phyloP scores from a whole-genome alignment of 2,797 vertebrate genomes.

The Betta splendens region DNA sequence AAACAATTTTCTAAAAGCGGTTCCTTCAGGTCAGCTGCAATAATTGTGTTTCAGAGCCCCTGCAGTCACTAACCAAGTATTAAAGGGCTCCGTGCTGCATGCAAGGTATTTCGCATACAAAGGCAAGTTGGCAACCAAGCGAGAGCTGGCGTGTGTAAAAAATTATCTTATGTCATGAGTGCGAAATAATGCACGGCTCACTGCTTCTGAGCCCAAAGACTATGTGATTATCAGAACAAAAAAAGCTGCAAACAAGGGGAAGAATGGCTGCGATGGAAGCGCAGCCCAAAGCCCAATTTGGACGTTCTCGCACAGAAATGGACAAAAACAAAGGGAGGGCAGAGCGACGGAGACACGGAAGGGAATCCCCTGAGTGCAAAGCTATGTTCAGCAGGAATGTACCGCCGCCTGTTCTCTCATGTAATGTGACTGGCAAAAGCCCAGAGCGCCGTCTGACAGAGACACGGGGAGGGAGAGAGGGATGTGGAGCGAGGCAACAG shows the following conservation, averaged over 20 bases:
- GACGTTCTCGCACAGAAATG: slow-evolving; percentile 31
- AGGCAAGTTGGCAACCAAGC: slow-evolving; percentile 28
- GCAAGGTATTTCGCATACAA: slow-evolving; percentile 21
- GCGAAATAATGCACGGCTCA: slow-evolving; percentile 21
- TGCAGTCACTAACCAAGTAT: slow-evolving; percentile 19
- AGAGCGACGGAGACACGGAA: slow-evolving; percentile 42
- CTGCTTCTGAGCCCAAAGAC: slow-evolving; percentile 25
- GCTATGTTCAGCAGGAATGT: slow-evolving; percentile 72
- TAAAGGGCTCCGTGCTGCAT: slow-evolving; percentile 15
- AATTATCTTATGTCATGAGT: slow-evolving; percentile 20
- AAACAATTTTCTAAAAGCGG: neutral
- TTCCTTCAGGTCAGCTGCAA: slow-evolving; percentile 2
- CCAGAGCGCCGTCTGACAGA: slow-evolving; percentile 63
- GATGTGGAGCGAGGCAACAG: slow-evolving; percentile 20
- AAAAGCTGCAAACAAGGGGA: slow-evolving; percentile 5
- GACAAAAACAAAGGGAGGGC: slow-evolving; percentile 49
- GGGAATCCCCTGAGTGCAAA: slow-evolving; percentile 73
- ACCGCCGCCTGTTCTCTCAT: slow-evolving; percentile 72
- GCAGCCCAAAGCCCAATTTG: slow-evolving; percentile 24
- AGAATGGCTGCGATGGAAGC: slow-evolving; percentile 15
- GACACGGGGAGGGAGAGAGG: neutral
- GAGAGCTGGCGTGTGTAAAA: slow-evolving; percentile 37
- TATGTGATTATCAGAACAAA: slow-evolving; percentile 18
- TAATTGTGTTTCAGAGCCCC: slow-evolving; percentile 17
- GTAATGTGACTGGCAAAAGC: slow-evolving; percentile 70